Conservation (phyloP, 2,113 vertebrate species). For the Chloropsis hardwickii region DNA sequence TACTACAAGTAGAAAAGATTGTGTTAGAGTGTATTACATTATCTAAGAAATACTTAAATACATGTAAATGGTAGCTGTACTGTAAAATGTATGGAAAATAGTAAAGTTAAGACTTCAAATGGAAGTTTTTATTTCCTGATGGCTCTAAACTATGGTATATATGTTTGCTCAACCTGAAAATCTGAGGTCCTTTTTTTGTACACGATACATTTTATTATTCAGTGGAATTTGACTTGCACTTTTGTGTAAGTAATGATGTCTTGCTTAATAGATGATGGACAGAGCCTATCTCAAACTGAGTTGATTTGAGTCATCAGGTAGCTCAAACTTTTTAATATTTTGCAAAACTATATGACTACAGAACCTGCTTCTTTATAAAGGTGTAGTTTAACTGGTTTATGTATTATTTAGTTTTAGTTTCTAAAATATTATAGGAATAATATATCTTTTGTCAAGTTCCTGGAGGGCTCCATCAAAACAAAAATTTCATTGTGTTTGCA, state of each 20-base stretch:
- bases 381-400: background rate
- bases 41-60: background rate
- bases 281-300: background rate
- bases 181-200: background rate
- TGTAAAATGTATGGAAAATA: background rate
- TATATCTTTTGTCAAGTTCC: background rate
- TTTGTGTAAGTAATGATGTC: background rate
- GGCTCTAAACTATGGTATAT: background rate
- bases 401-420: background rate
- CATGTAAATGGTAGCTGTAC: background rate
- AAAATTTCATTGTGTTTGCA: background rate
- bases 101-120: background rate
- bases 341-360: background rate
- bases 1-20: background rate
- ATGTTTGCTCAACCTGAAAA: background rate
- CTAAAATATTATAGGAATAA: background rate
- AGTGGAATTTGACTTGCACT: background rate
- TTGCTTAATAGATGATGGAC: background rate
- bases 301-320: background rate
- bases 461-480: background rate
- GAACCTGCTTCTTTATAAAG: background rate
- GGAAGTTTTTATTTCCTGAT: background rate
- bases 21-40: background rate
- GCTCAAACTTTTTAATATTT: background rate
- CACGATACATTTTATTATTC: background rate